Evolutionary conservation across 2,113 vertebrate species (phyloP), one percentile per base, ranked within the genome.

Genomic region (Caranx melampygus): DNA sequence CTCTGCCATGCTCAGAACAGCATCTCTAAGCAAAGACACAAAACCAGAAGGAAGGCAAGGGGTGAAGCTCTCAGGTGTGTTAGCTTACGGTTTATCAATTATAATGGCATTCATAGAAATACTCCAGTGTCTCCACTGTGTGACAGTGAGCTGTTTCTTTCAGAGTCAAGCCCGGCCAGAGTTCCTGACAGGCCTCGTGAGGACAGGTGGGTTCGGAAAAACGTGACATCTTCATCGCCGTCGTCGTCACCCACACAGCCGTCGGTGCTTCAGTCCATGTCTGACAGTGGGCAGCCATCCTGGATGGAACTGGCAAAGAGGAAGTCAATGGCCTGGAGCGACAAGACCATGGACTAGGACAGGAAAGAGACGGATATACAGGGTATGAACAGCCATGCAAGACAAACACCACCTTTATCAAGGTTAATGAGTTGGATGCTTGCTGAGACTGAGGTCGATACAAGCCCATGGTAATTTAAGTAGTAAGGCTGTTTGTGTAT

Each of bases 281-380:
- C 93, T 49, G 94, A 93, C 37, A 67, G 88, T 0, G 89, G 92
- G 21, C 96, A 99, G 86, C 98, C 98, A 0, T 97, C 92, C 0
- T 99, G 98, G 98, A 97, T 99, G 97, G 98, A 99, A 80, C 93
- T 99, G 65, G 98, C 98, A 59, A 99, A 98, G 90, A 98, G 98
- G 88, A 99, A 99, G 87, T 97, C 98, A 0, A 96, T 98, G 94
- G 98, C 98, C 31, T 99, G 98, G 98, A 99, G 95, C 55, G 97
- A 98, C 82, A 99, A 96, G 95, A 86, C 91, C 47, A 93, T 94
- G 95, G 93, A 95, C 82, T 95, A 58, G 94, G 44, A 64, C 21
- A 33, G 37, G 63, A 65, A 54, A 45, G 31, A 44, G 44, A 55
- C 35, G 66, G 31, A 73, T 31, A 11, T 18, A 42, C 15, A 37